Conservation (phyloP, 2,113 vertebrate species). For the Microtus richardsoni region DNA sequence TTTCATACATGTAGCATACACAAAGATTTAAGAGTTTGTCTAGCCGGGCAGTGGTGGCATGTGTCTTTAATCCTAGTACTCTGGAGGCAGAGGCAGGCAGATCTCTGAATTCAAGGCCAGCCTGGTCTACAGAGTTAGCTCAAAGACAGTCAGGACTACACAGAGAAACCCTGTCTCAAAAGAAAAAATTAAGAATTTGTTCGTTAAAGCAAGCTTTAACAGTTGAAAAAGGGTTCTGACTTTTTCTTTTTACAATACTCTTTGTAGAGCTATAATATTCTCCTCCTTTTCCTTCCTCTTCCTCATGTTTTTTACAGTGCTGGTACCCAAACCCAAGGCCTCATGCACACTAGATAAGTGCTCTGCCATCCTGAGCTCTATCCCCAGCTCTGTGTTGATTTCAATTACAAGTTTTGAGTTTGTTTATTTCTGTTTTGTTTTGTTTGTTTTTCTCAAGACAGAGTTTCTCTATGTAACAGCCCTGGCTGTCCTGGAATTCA, state of each 20-base stretch:
- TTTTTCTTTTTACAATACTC: conserved; percentile 24
- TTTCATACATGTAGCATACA: not conserved
- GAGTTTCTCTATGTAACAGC: not conserved
- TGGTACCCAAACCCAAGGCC: not conserved
- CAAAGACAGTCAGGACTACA: not conserved
- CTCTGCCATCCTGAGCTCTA: not conserved
- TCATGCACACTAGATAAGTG: not conserved
- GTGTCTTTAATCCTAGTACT: not conserved
- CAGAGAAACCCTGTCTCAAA: not conserved
- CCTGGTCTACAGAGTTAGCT: not conserved
- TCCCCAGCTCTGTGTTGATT: not conserved
- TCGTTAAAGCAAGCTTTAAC: conserved; percentile 31
- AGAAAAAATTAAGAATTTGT: not conserved
- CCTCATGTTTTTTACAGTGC: not conserved
- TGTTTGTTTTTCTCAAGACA: not conserved
- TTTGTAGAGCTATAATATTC: not conserved
- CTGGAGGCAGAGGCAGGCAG: not conserved
- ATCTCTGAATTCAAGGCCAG: not conserved
- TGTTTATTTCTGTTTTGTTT: not conserved
- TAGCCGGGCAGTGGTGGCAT: not conserved
- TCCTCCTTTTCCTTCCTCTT: not conserved
- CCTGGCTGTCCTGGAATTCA: not conserved
- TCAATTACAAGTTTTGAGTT: not conserved
- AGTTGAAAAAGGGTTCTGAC: conserved; percentile 24
- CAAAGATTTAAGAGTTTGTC: conserved; percentile 6